A percentile compares a stretch with the other conserved stretches of the same genome.
phyloP scores from a whole-genome alignment of 1,140 invertebrate species.

The Drosophila pachea region DNA sequence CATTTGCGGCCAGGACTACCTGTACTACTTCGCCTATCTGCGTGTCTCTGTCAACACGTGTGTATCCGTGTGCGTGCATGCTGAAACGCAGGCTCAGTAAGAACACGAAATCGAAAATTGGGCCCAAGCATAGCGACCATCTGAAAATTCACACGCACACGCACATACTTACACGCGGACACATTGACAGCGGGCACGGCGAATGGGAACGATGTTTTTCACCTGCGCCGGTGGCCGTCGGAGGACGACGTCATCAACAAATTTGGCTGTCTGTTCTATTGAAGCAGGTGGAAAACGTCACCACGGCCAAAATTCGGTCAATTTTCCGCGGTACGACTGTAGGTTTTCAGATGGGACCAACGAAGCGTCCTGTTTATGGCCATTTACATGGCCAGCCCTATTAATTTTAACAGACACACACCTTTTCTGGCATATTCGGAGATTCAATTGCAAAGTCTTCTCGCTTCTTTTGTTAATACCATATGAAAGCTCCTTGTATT shows the following conservation, averaged over 20 bases:
- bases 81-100: conserved; percentile 32
- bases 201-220: conserved; percentile 39
- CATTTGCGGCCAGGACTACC: conserved; percentile 59
- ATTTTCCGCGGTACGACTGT: conserved; percentile 24
- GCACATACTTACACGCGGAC: conserved; percentile 51
- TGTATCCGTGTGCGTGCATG: conserved; percentile 13
- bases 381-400: conserved; percentile 51
- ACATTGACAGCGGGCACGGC: not conserved
- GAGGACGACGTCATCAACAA: conserved; percentile 54
- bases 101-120: conserved; percentile 45
- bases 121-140: conserved; percentile 28
- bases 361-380: conserved; percentile 52
- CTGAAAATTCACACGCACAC: conserved; percentile 57
- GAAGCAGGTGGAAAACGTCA: conserved; percentile 57
- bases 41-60: conserved; percentile 38
- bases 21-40: conserved; percentile 29
- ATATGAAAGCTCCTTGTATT: too few species aligned
- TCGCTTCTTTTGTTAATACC: too few species aligned
- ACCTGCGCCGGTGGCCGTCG: conserved; percentile 55
- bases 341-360: conserved; percentile 14
- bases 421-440: conserved; percentile 18
- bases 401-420: conserved; percentile 49
- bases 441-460: not conserved
- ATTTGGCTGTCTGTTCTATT: conserved; percentile 32
- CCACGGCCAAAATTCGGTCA: not conserved